These are phyloP conservation scores for Danionella cerebrum DNA, from an alignment of 2,113 vertebrate species.

Conservation along the genomic window DNA sequence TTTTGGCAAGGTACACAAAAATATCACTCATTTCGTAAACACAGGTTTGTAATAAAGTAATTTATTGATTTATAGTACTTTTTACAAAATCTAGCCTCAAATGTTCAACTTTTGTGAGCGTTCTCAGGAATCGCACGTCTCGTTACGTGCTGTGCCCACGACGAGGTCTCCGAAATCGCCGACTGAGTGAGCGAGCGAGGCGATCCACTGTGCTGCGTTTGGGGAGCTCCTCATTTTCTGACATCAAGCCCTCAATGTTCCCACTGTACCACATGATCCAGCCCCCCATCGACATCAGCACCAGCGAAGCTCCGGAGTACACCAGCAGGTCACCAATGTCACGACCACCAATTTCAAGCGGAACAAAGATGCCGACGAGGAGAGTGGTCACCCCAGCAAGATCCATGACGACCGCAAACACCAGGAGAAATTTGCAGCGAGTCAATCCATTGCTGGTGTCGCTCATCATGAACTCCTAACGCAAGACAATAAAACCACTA, in stretches of 20 bases:
- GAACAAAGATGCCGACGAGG: conserved; percentile 75
- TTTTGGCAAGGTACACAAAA: no score
- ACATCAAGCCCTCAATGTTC: conserved; percentile 72
- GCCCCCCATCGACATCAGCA: conserved; percentile 74
- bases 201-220: conserved; percentile 55
- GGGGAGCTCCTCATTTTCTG: conserved; percentile 43
- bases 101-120: no score
- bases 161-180: conserved; percentile 46
- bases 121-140: conserved; percentile 3
- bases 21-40: no score
- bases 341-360: conserved; percentile 66
- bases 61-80: no score
- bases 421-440: conserved; percentile 74
- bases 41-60: no score
- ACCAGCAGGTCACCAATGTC: conserved; percentile 83
- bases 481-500: no score
- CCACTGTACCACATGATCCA: conserved; percentile 92
- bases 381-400: conserved; percentile 66
- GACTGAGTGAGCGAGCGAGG: conserved; percentile 57
- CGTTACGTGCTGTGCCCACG: conserved; percentile 49
- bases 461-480: conserved; percentile 51
- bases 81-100: no score
- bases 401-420: conserved; percentile 76
- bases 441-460: conserved; percentile 60
- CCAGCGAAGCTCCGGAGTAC: conserved; percentile 75